Base-by-base conservation (phyloP, 1,140 invertebrate genomes). In the Leptopilina clavipes region DNA sequence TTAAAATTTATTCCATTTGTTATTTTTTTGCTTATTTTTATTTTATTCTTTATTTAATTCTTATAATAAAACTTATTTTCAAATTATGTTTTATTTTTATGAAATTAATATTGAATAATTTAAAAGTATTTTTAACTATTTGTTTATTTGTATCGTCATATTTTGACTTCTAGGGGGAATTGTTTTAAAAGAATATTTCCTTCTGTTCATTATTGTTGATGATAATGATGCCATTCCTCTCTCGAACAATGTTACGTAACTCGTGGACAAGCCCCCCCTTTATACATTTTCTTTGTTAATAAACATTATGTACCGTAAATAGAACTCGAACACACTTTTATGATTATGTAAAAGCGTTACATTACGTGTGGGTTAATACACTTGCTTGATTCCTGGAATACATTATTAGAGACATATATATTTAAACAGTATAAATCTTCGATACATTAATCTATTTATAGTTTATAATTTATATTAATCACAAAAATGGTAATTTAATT, bases 321-420 rank as follows among this genome's bases (percentile, higher is more conserved):
- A 65, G 59, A 65, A 65, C 59, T 25, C 25, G n/a, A 65, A 65
- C 25, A 65, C 59, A 65, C n/a, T n/a, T 65, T 31, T 65, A 25
- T 31, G 59, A 31, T 65, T 65, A 65, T 31, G 59, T 31, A 31
- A 65, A 65, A 65, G 12, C 59, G 19, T 31, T 37, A 37, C 14
- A 65, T 14, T 31, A 22, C 25, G 22, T 65, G 25, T 31, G 25
- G 22, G 59, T 31, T 37, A n/a, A 65, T 65, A 65, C 25, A 31
- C 7, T 65, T 31, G 12, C 22, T 65, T 22, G 25, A 25, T 65
- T 65, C 59, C 14, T 31, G 22, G 25, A 31, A 65, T 65, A 37
- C 25, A 65, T 65, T 22, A 37, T 65, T 65, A 31, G 59, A 11
- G 59, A n/a, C 59, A 65, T 25, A 31, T 65, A 17, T 52, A 52